These are phyloP conservation scores for Platycheirus albimanus DNA, from an alignment of 2,888 invertebrate genomes.

Conservation along the genomic window DNA sequence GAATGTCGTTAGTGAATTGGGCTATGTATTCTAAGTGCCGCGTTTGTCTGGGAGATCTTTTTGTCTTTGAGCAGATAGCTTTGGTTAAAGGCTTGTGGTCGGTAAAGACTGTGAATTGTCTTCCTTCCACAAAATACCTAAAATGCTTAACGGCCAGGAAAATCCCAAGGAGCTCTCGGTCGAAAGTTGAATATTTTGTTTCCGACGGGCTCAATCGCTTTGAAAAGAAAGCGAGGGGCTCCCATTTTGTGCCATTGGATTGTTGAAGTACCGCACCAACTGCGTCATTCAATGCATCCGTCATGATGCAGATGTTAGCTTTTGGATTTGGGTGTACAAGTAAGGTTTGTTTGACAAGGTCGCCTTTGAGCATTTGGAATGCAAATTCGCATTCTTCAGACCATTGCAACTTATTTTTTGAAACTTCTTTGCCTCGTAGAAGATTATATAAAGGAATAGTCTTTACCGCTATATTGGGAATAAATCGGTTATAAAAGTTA, in stretches of 20 bases:
- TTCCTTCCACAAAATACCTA: neutral
- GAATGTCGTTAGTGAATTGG: slow-evolving; percentile 2
- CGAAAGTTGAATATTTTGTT: slow-evolving; percentile 8
- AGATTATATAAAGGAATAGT: neutral
- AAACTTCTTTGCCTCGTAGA: slow-evolving; percentile 1
- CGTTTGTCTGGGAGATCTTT: neutral
- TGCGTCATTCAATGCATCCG: slow-evolving; percentile 35
- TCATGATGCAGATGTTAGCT: slow-evolving; percentile 27
- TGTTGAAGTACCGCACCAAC: slow-evolving; percentile 11
- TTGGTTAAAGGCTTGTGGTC: neutral
- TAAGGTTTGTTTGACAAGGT: slow-evolving; percentile 15
- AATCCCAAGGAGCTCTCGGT: slow-evolving; percentile 3
- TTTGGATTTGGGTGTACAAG: slow-evolving; percentile 25
- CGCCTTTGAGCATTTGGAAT: slow-evolving; percentile 16
- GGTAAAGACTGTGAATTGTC: too few species aligned
- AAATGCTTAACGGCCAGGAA: neutral
- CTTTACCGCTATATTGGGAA: neutral
- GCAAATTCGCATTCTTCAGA: slow-evolving; percentile 13
- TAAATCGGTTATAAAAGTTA: neutral
- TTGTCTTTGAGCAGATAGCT: neutral
- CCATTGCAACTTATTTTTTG: slow-evolving; percentile 5
- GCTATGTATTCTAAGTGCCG: neutral
- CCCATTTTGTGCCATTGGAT: neutral
- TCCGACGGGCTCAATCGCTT: neutral
- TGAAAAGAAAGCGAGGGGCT: neutral